A percentile compares a stretch with the other conserved stretches of the same genome.
Conservation (phyloP, 2,888 invertebrate species). For the Gymnosoma rotundatum region DNA sequence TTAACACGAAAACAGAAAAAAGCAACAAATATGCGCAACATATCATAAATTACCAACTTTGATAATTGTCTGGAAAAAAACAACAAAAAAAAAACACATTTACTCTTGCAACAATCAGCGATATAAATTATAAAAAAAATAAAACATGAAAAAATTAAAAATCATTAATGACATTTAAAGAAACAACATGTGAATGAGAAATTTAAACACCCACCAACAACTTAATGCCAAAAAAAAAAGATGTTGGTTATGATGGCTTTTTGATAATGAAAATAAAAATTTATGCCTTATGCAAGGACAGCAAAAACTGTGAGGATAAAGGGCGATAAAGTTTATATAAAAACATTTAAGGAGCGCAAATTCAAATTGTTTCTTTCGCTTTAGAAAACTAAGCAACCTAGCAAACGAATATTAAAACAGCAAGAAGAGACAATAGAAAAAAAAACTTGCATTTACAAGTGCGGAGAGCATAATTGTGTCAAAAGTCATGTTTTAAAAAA, state of each 20-base stretch:
- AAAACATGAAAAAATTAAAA: constrained; percentile 21
- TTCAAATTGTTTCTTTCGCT: not conserved
- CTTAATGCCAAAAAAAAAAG: not conserved
- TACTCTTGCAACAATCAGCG: constrained; percentile 19
- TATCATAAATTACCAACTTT: constrained; percentile 61
- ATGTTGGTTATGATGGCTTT: not conserved
- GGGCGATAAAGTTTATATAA: constrained; percentile 17
- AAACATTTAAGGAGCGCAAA: not conserved
- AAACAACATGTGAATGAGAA: constrained; percentile 38
- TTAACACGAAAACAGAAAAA: constrained; percentile 27
- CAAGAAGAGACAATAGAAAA: not conserved
- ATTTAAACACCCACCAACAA: constrained; percentile 46
- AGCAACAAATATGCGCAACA: constrained; percentile 40
- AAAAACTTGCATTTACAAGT: no score
- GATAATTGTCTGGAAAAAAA: constrained; percentile 46
- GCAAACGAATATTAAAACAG: not conserved
- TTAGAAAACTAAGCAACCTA: not conserved
- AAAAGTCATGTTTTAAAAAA: no score
- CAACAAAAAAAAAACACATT: not conserved
- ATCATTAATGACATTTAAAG: constrained; percentile 25
- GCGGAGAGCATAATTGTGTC: no score
- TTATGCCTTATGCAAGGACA: not conserved
- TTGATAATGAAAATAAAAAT: constrained; percentile 25
- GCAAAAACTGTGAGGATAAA: constrained; percentile 29
- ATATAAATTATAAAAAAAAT: constrained; percentile 25